phyloP scores from a whole-genome alignment of 2,888 invertebrate genomes.

The Synanthedon formicaeformis region DNA sequence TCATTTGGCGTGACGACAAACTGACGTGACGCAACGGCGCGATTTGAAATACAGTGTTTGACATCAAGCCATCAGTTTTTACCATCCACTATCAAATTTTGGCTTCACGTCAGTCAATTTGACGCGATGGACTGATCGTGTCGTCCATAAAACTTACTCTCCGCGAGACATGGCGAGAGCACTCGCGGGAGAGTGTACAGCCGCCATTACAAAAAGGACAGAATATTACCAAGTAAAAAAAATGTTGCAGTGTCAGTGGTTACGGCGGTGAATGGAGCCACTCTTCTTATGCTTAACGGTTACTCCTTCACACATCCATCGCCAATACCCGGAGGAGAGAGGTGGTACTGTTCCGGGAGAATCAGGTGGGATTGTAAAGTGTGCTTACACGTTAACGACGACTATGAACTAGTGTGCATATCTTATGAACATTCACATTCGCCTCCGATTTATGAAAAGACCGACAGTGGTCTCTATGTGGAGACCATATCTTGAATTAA shows the following conservation, averaged over 20 bases:
- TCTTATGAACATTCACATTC: constrained; percentile 47
- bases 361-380: constrained; percentile 45
- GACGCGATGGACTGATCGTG: no score
- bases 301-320: constrained; percentile 56
- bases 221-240: background rate
- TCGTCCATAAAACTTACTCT: no score
- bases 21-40: no score
- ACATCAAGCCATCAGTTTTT: no score
- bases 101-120: no score
- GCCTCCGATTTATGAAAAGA: constrained; percentile 47
- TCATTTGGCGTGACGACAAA: no score
- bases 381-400: constrained; percentile 57
- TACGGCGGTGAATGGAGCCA: constrained; percentile 55
- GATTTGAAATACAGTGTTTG: no score
- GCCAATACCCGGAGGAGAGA: constrained; percentile 51
- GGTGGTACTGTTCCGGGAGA: constrained; percentile 59
- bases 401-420: constrained; percentile 56
- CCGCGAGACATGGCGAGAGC: no score
- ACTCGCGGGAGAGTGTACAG: no score
- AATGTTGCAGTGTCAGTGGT: constrained; percentile 49
- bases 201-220: background rate
- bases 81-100: no score
- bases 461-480: constrained; percentile 41
- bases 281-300: constrained; percentile 53
- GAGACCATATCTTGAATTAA: constrained; percentile 16